A percentile compares a stretch with the other conserved stretches of the same genome.
phyloP scores from a whole-genome alignment of 2,113 vertebrate genomes.

The Lophochroa leadbeateri region DNA sequence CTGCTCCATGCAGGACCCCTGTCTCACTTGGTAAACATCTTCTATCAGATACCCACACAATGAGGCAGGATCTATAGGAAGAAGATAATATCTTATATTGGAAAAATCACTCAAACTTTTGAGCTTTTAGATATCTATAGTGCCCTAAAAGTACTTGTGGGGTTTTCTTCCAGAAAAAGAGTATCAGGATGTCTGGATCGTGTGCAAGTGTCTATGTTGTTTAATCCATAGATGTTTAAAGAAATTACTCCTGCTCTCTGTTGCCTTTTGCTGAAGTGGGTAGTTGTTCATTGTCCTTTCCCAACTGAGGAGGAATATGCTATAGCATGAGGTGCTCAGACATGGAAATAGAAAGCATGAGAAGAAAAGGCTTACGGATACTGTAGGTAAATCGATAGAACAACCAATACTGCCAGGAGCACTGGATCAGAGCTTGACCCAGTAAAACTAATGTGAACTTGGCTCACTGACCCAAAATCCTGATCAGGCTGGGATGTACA shows the following conservation, averaged over 20 bases:
- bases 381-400: not conserved
- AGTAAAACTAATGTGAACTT: not conserved
- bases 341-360: not conserved
- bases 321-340: not conserved
- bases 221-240: not conserved
- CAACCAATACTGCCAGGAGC: not conserved
- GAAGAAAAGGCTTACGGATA: not conserved
- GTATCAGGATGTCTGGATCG: not conserved
- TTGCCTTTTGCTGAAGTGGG: not conserved
- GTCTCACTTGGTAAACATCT: not conserved
- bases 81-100: not conserved
- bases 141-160: not conserved
- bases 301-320: not conserved
- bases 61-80: not conserved
- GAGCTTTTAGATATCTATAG: not conserved
- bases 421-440: not conserved
- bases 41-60: not conserved
- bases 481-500: not conserved
- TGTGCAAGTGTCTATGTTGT: accelerated
- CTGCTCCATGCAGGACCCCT: not conserved
- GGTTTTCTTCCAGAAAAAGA: not conserved
- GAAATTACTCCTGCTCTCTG: not conserved
- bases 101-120: not conserved
- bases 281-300: not conserved
- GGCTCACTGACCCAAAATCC: not conserved